These are phyloP conservation scores for Cataglyphis rosenhaueri DNA, from an alignment of 2,888 invertebrate species.

Conservation along the genomic window DNA sequence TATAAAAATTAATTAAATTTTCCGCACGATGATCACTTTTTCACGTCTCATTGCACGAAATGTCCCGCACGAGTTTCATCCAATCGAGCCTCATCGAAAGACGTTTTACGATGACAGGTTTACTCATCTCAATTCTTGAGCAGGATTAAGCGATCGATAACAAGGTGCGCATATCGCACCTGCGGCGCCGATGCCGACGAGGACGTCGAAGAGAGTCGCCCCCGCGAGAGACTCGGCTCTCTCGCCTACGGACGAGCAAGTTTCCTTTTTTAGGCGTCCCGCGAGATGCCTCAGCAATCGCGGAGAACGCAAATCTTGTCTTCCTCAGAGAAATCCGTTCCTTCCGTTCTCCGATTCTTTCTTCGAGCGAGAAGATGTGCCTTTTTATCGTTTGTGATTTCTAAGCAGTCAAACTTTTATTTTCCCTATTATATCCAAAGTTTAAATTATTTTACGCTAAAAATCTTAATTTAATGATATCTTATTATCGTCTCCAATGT, in stretches of 20 bases:
- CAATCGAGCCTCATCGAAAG: neutral
- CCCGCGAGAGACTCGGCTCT: constrained; percentile 65
- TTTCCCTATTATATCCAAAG: neutral
- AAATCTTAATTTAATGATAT: neutral
- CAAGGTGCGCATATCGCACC: constrained; percentile 59
- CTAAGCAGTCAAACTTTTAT: neutral
- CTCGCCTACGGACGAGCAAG: constrained; percentile 76
- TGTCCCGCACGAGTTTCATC: neutral
- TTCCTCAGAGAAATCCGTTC: constrained; percentile 49
- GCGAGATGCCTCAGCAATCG: constrained; percentile 54
- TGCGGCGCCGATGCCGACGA: constrained; percentile 63
- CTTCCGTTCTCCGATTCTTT: constrained; percentile 65
- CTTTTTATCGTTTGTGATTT: neutral
- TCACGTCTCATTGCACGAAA: neutral
- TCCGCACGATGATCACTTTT: neutral
- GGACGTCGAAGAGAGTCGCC: constrained; percentile 63
- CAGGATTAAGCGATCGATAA: neutral
- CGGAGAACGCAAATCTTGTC: neutral
- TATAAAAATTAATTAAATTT: neutral
- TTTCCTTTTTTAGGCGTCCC: constrained; percentile 76
- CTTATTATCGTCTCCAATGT: neutral
- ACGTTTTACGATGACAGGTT: neutral
- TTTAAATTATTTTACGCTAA: neutral
- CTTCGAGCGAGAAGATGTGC: neutral
- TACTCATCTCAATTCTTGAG: neutral